A percentile compares a stretch with the other conserved stretches of the same genome.
These are phyloP conservation scores for Xestoiulus laeticollis DNA, from an alignment of 2,888 invertebrate genomes.

Conservation along the genomic window DNA sequence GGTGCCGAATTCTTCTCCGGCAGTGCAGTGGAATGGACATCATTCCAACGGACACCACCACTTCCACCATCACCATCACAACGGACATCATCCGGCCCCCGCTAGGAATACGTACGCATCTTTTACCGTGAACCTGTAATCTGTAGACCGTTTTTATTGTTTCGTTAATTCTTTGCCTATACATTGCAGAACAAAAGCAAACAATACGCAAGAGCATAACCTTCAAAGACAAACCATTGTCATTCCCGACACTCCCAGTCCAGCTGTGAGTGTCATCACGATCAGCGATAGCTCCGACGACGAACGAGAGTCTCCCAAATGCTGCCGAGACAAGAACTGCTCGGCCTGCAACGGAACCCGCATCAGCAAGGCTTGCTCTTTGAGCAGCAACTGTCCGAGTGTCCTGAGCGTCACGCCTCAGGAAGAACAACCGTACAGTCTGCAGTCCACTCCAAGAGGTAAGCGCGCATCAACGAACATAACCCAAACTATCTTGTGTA, in stretches of 20 bases:
- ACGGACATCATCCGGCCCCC: conserved; percentile 54
- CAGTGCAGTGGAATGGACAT: conserved; percentile 50
- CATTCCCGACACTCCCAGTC: conserved; percentile 94
- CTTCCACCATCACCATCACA: conserved; percentile 56
- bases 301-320: conserved; percentile 62
- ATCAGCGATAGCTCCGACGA: conserved; percentile 96
- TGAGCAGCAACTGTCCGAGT: conserved; percentile 56
- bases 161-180: too few species aligned
- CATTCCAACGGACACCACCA: conserved; percentile 52
- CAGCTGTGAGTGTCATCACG: conserved; percentile 93
- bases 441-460: conserved; percentile 53
- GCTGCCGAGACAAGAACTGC: conserved; percentile 62
- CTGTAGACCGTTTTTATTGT: too few species aligned
- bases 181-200: neutral
- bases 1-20: conserved; percentile 15
- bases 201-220: conserved; percentile 59
- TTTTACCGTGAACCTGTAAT: neutral
- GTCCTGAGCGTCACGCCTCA: conserved; percentile 55
- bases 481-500: neutral
- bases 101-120: conserved; percentile 10
- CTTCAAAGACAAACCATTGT: conserved; percentile 86
- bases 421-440: conserved; percentile 54
- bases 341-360: conserved; percentile 59
- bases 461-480: too few species aligned
- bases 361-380: conserved; percentile 56